A percentile compares a stretch with the other conserved stretches of the same genome.
Evolutionary conservation across 2,888 invertebrate species (phyloP).

Genomic region (Lasioglossum lativentre): DNA sequence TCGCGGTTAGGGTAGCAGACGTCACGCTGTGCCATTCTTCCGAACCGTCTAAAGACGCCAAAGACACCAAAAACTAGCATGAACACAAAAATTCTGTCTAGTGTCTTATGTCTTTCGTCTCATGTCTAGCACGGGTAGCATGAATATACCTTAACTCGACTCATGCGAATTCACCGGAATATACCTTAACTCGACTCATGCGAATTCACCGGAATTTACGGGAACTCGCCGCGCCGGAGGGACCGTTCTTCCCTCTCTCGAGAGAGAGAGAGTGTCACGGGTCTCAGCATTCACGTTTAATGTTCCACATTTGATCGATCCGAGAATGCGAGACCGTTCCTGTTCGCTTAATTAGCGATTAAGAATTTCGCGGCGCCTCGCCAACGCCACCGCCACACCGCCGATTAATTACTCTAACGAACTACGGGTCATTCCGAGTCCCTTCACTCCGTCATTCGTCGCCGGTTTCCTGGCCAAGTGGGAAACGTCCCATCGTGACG

Average conservation of each 20-base stretch:
- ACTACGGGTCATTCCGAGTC: neutral
- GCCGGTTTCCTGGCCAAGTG: constrained; percentile 11
- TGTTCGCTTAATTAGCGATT: constrained; percentile 27
- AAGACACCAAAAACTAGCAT: no score
- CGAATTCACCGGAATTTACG: neutral
- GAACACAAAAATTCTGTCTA: no score
- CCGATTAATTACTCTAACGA: constrained; percentile 32
- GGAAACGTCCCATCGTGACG: neutral
- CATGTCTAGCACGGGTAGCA: no score
- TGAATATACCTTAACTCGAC: no score
- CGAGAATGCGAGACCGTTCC: neutral
- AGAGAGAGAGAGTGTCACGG: neutral
- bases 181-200: neutral
- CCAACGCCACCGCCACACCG: neutral
- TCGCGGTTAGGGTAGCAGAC: no score
- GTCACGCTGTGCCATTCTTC: no score
- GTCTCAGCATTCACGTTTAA: neutral
- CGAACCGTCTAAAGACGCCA: no score
- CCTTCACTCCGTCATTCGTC: constrained; percentile 21
- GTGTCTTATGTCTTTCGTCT: no score
- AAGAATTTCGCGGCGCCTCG: constrained; percentile 31
- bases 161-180: no score
- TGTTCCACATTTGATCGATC: neutral
- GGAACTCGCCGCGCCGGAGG: neutral
- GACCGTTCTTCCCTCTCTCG: neutral